phyloP scores from a whole-genome alignment of 2,888 invertebrate genomes.

The Apeira syringaria region DNA sequence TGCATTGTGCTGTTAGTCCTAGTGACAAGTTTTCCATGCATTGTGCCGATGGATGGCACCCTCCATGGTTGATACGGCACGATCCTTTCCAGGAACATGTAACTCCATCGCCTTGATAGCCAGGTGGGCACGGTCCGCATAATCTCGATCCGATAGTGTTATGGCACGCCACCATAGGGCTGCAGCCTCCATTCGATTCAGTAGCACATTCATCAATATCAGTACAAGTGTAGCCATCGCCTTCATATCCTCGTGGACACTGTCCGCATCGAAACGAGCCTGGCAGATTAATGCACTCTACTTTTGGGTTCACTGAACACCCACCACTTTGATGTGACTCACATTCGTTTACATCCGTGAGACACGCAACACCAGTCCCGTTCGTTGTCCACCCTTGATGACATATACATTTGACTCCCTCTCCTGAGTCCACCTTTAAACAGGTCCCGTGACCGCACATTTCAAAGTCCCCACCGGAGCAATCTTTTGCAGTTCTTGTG shows the following conservation, averaged over 20 bases:
- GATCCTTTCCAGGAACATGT: constrained; percentile 87
- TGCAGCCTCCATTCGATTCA: constrained; percentile 96
- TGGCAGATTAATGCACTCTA: constrained; percentile 94
- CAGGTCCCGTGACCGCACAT: constrained; percentile 96
- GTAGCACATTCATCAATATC: constrained; percentile 95
- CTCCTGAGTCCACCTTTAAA: constrained; percentile 83
- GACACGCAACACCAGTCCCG: constrained; percentile 88
- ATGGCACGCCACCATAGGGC: constrained; percentile 92
- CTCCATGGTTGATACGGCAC: constrained; percentile 91
- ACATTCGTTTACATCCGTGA: constrained; percentile 95
- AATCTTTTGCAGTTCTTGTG: constrained; percentile 88
- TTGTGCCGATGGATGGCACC: constrained; percentile 92
- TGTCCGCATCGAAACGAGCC: constrained; percentile 94
- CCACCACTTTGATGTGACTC: constrained; percentile 82
- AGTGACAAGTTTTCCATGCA: constrained; percentile 88
- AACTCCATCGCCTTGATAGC: constrained; percentile 93
- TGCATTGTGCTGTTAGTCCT: constrained; percentile 86
- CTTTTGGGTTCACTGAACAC: constrained; percentile 92
- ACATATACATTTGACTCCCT: constrained; percentile 91
- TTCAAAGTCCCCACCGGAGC: constrained; percentile 87
- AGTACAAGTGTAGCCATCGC: constrained; percentile 92
- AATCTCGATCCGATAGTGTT: constrained; percentile 94
- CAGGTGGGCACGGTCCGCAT: constrained; percentile 95
- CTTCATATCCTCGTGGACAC: constrained; percentile 94
- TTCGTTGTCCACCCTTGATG: constrained; percentile 95